phyloP scores from a whole-genome alignment of 2,113 vertebrate species.

The Tenrec ecaudatus region DNA sequence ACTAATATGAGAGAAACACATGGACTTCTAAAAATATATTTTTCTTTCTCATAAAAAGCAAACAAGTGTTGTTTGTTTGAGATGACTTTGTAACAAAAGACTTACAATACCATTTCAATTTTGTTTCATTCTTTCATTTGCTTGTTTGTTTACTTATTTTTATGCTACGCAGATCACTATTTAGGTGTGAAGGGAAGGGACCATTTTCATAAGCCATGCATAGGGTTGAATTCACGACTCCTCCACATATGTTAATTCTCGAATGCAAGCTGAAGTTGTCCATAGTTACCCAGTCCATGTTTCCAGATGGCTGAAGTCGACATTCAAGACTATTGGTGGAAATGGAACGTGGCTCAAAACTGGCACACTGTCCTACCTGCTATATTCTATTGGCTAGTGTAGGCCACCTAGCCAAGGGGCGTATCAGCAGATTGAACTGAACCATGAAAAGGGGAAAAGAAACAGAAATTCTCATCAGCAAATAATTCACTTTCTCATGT shows the following conservation, averaged over 20 bases:
- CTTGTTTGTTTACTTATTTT: no score
- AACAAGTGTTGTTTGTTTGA: no score
- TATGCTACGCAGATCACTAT: no score
- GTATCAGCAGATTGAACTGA: not conserved
- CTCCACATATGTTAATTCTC: not conserved
- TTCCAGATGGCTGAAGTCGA: not conserved
- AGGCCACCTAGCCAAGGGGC: not conserved
- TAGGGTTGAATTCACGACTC: not conserved
- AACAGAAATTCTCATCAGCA: not conserved
- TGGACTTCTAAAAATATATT: not conserved
- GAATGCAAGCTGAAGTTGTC: not conserved
- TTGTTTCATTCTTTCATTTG: no score
- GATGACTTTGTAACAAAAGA: no score
- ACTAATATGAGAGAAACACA: not conserved
- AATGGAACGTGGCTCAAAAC: not conserved
- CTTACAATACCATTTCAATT: no score
- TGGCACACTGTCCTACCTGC: not conserved
- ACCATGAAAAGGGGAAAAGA: not conserved
- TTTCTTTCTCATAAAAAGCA: not conserved
- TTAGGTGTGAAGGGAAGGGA: no score
- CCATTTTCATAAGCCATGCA: not conserved
- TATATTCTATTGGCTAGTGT: not conserved
- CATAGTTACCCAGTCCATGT: not conserved
- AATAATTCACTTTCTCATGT: not conserved
- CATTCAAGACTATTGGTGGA: not conserved